phyloP scores from a whole-genome alignment of 2,113 vertebrate genomes.

The Callospermophilus lateralis region DNA sequence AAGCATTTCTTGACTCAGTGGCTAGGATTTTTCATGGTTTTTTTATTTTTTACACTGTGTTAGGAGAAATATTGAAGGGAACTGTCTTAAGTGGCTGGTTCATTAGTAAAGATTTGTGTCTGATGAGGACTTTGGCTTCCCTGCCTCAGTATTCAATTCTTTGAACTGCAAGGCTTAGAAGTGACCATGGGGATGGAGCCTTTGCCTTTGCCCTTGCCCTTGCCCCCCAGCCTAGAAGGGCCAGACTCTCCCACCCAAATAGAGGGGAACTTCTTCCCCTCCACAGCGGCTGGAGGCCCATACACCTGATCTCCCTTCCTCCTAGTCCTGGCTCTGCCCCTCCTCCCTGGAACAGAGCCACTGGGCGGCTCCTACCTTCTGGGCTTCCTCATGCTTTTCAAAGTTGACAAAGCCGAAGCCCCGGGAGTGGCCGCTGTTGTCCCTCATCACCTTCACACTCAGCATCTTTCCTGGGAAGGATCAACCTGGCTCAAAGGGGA shows the following conservation, averaged over 20 bases:
- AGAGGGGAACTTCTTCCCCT: background rate
- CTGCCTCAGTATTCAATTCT: background rate
- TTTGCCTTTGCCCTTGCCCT: background rate
- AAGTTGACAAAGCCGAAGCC: constrained; percentile 99
- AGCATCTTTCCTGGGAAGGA: constrained; percentile 92
- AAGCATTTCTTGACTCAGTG: background rate
- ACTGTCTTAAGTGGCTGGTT: background rate
- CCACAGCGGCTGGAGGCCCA: background rate
- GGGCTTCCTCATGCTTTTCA: constrained; percentile 95
- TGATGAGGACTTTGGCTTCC: constrained; percentile 30
- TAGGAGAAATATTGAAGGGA: background rate
- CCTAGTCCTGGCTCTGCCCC: background rate
- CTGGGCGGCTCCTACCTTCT: constrained; percentile 89
- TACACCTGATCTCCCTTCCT: background rate
- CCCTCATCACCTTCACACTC: constrained; percentile 97
- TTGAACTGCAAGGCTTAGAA: background rate
- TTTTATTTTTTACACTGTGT: background rate
- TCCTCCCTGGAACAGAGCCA: background rate
- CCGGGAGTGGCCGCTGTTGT: constrained; percentile 91
- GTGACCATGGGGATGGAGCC: background rate
- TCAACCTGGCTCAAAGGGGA: background rate
- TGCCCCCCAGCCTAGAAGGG: too few relatives aligned
- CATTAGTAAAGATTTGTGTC: background rate
- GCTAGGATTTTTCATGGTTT: background rate
- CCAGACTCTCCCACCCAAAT: background rate